Percentiles rank a stretch among this genome's conserved stretches.
phyloP scores from a whole-genome alignment of 2,797 vertebrate genomes.

The Pseudochirops cupreus region DNA sequence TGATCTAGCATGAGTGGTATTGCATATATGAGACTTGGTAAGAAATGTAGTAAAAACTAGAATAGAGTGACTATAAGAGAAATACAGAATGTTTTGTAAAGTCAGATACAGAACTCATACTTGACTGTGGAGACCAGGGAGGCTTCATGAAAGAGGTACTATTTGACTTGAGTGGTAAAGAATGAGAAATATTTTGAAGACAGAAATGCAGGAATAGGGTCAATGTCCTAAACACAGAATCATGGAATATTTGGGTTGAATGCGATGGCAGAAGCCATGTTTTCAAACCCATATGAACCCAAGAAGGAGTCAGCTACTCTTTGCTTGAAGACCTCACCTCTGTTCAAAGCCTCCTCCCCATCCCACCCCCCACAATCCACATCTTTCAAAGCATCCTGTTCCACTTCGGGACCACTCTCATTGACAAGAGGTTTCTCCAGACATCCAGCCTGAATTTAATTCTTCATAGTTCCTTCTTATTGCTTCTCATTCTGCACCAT shows the following conservation, averaged over 20 bases:
- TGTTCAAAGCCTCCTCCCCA: not conserved
- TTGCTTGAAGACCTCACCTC: not conserved
- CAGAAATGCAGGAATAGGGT: not conserved
- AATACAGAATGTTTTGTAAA: not conserved
- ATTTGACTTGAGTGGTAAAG: not conserved
- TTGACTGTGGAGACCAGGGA: not conserved
- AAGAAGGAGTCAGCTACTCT: not conserved
- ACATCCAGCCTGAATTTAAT: not conserved
- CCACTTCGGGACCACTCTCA: not conserved
- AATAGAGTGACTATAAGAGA: not conserved
- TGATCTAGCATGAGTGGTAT: not conserved
- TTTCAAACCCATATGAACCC: not conserved
- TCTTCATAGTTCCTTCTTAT: not conserved
- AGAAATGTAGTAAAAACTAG: not conserved
- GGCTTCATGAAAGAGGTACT: not conserved
- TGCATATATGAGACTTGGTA: not conserved
- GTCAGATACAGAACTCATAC: not conserved
- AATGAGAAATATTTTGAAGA: not conserved
- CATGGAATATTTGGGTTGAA: not conserved
- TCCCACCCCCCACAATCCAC: rapidly evolving
- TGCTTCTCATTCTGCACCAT: not conserved
- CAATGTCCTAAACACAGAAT: not conserved
- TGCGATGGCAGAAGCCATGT: not conserved
- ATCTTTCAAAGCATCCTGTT: not conserved
- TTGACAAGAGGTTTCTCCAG: not conserved